phyloP scores from a whole-genome alignment of 64 coral and sea anemone species.

The Exaiptasia diaphana region DNA sequence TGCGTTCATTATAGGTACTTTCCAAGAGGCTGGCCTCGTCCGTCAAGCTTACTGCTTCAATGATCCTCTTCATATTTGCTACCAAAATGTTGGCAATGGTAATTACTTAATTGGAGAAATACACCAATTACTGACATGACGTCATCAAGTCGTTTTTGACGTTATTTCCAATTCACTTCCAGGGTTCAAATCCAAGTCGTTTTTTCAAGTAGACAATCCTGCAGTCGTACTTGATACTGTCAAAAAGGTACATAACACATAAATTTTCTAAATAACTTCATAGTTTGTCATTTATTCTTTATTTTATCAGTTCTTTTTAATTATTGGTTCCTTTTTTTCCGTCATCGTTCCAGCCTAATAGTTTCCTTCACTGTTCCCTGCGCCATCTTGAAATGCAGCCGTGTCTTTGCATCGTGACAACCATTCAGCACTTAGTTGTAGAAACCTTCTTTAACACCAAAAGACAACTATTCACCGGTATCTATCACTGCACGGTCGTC shows the following conservation, averaged over 20 bases:
- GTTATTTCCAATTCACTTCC: background rate
- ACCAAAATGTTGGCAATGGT: conserved; percentile 18
- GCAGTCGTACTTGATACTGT: conserved; percentile 90
- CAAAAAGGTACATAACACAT: conserved; percentile 62
- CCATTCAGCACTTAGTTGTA: no score
- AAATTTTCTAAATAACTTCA: background rate
- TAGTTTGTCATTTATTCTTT: background rate
- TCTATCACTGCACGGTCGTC: no score
- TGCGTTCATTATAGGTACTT: conserved; percentile 46
- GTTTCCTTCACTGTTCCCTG: no score
- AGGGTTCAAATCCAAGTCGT: conserved; percentile 54
- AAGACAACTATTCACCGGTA: no score
- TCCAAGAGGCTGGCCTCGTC: conserved; percentile 81
- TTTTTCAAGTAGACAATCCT: conserved; percentile 66
- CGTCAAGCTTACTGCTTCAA: conserved; percentile 87
- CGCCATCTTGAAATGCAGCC: no score
- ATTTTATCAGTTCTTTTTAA: background rate
- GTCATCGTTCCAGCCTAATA: no score
- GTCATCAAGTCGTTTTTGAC: no score
- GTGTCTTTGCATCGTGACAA: no score
- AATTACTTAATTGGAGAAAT: no score
- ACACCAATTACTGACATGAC: no score
- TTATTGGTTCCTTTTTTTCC: background rate
- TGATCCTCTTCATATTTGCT: conserved; percentile 46
- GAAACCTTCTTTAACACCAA: no score